phyloP scores from a whole-genome alignment of 2,113 vertebrate species.

The Camarhynchus parvulus region DNA sequence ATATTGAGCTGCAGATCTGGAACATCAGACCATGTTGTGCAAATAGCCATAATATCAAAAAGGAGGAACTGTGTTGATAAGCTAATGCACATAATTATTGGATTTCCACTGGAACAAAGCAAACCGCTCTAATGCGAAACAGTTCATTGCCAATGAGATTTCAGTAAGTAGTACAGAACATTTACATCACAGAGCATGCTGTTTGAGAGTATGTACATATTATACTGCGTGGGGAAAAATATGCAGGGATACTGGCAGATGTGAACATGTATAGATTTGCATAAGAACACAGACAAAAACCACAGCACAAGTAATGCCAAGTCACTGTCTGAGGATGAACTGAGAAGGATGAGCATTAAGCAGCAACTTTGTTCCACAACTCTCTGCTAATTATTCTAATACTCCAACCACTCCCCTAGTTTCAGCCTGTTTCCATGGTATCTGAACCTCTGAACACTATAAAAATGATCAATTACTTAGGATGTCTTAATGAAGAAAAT shows the following conservation, averaged over 20 bases:
- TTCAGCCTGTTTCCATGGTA: conserved; percentile 39
- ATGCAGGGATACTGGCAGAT: neutral
- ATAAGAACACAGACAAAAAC: neutral
- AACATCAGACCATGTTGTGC: neutral
- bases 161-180: neutral
- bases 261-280: neutral
- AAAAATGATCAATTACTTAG: conserved; percentile 36
- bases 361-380: neutral
- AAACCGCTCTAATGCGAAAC: neutral
- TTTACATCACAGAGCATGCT: neutral
- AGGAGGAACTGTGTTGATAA: neutral
- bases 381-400: neutral
- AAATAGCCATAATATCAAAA: neutral
- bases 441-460: conserved; percentile 1
- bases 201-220: neutral
- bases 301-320: neutral
- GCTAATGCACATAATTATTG: neutral
- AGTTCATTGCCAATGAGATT: neutral
- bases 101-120: neutral
- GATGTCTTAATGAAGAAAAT: conserved; percentile 39
- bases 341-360: neutral
- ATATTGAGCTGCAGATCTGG: neutral
- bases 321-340: neutral
- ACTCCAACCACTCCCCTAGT: neutral
- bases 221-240: neutral